phyloP scores from a whole-genome alignment of 2,888 invertebrate species.

The Pedicia rivosa region DNA sequence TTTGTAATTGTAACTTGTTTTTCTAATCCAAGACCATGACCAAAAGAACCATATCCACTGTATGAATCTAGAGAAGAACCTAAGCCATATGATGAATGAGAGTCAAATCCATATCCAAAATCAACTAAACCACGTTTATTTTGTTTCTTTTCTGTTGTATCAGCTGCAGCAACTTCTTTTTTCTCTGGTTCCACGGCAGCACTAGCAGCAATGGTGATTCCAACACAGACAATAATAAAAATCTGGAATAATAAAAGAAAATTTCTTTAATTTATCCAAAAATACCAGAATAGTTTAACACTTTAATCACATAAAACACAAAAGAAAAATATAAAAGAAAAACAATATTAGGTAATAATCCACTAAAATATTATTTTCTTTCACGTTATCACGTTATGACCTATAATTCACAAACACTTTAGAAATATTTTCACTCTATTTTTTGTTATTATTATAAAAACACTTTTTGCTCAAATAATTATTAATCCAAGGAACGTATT shows the following conservation, averaged over 20 bases:
- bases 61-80: neutral
- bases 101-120: constrained; percentile 8
- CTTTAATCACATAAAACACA: neutral
- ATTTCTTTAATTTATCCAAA: too few relatives aligned
- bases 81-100: neutral
- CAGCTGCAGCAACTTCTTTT: constrained; percentile 6
- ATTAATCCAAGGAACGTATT: too few relatives aligned
- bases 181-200: constrained; percentile 8
- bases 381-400: too few relatives aligned
- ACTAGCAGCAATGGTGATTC: constrained; percentile 8
- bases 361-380: constrained; percentile 8
- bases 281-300: too few relatives aligned
- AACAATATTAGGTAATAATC: neutral
- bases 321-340: neutral
- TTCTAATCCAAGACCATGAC: constrained; percentile 4
- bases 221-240: constrained; percentile 8
- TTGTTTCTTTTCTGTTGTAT: constrained; percentile 9
- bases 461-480: too few relatives aligned
- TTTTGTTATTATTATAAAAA: too few relatives aligned
- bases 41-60: constrained; percentile 2
- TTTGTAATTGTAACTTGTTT: constrained; percentile 9
- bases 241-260: neutral
- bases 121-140: constrained; percentile 10
- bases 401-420: too few relatives aligned
- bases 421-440: too few relatives aligned